phyloP scores from a whole-genome alignment of 92 coral and sea anemone species.

The Porites divaricata region DNA sequence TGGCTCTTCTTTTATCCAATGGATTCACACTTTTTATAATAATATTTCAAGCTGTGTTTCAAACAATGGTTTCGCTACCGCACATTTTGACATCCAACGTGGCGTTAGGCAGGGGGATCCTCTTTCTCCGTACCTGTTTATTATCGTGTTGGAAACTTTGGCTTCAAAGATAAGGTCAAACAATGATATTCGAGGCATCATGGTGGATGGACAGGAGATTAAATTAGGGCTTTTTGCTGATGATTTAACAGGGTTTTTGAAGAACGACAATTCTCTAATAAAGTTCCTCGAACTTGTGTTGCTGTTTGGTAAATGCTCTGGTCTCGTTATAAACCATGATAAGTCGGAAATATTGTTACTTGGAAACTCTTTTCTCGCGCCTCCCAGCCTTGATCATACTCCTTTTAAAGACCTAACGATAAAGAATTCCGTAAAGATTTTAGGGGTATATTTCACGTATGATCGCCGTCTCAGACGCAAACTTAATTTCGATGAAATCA shows the following conservation, averaged over 20 bases:
- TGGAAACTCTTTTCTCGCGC: neutral
- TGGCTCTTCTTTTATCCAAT: constrained; percentile 48
- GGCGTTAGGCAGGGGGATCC: constrained; percentile 19
- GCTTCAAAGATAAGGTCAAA: neutral
- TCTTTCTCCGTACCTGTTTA: neutral
- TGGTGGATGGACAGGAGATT: neutral
- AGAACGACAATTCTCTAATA: neutral
- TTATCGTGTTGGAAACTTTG: neutral
- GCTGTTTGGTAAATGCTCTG: neutral
- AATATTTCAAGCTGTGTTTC: neutral
- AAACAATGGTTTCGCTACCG: constrained; percentile 1
- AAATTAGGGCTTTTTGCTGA: constrained; percentile 18
- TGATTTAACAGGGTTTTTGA: constrained; percentile 7
- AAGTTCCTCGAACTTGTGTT: neutral
- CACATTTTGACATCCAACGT: neutral
- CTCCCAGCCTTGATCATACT: neutral
- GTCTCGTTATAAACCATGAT: neutral
- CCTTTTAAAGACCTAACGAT: neutral
- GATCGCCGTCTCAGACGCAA: neutral
- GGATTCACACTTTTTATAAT: constrained; percentile 41
- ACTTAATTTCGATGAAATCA: constrained; percentile 10
- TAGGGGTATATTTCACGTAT: constrained; percentile 28
- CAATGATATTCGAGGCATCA: constrained; percentile 4
- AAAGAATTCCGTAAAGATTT: neutral
- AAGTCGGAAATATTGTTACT: neutral